These are phyloP conservation scores for Hedychridium roseum DNA, from an alignment of 2,888 invertebrate species.

Conservation along the genomic window DNA sequence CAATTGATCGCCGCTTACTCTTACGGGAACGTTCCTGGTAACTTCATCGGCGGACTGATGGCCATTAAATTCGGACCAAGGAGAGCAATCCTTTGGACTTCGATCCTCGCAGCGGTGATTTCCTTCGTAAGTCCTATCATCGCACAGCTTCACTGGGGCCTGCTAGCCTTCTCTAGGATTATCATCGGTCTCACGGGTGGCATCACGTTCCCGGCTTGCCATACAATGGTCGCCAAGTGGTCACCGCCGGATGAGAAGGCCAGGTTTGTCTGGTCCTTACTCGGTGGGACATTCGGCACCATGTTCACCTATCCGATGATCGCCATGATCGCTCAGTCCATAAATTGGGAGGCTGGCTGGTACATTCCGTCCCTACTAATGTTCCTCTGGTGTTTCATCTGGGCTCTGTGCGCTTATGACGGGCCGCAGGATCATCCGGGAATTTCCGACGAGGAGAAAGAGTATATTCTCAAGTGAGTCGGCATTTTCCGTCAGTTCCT, in stretches of 20 bases:
- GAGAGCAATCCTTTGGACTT: constrained; percentile 48
- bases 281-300: constrained; percentile 79
- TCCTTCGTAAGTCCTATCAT: constrained; percentile 47
- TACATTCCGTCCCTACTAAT: constrained; percentile 71
- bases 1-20: constrained; percentile 52
- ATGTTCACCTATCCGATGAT: constrained; percentile 75
- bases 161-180: constrained; percentile 38
- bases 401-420: constrained; percentile 73
- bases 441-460: constrained; percentile 70
- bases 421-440: constrained; percentile 71
- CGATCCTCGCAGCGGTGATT: constrained; percentile 38
- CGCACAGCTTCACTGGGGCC: constrained; percentile 48
- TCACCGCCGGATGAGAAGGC: constrained; percentile 79
- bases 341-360: constrained; percentile 76
- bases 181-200: constrained; percentile 63
- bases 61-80: constrained; percentile 49
- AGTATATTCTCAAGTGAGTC: constrained; percentile 67
- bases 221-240: constrained; percentile 76
- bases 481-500: too few relatives aligned
- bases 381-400: constrained; percentile 67
- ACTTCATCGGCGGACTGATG: constrained; percentile 51
- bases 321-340: constrained; percentile 70
- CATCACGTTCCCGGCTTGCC: constrained; percentile 71
- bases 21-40: constrained; percentile 55
- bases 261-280: constrained; percentile 75